phyloP scores from a whole-genome alignment of 2,797 vertebrate species.

The Rhynchonycteris naso region DNA sequence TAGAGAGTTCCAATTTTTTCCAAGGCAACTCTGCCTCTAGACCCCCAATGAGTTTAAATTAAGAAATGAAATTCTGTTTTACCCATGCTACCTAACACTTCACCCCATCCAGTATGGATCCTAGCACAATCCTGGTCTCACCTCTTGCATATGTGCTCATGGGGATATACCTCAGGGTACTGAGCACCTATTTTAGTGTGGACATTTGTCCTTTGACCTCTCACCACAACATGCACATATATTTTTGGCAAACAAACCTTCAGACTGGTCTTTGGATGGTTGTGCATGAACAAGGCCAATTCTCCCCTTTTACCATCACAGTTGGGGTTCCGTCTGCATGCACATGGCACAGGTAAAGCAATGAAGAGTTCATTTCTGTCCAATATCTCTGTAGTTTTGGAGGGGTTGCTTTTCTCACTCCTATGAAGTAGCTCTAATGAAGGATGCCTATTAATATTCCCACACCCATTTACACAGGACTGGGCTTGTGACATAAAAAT shows the following conservation, averaged over 20 bases:
- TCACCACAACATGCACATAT: not conserved
- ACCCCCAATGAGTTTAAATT: not conserved
- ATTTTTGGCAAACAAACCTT: not conserved
- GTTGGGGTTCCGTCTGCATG: not conserved
- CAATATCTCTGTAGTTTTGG: not conserved
- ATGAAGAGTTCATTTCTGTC: not conserved
- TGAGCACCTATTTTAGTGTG: not conserved
- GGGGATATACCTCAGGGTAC: not conserved
- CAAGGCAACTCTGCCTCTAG: not conserved
- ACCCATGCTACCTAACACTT: not conserved
- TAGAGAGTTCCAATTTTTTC: not conserved
- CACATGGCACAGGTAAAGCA: not conserved
- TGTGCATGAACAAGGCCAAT: not conserved
- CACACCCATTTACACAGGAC: no score
- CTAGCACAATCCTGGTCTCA: not conserved
- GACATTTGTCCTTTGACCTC: not conserved
- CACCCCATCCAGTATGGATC: not conserved
- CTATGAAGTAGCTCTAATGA: not conserved
- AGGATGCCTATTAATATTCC: not conserved
- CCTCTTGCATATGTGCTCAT: not conserved
- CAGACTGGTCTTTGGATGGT: not conserved
- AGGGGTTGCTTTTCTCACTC: not conserved
- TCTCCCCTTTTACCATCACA: not conserved
- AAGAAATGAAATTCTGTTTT: not conserved
- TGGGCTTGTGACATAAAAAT: not conserved